phyloP scores from a whole-genome alignment of 2,888 invertebrate genomes.

The Reticulitermes lucifugus region DNA sequence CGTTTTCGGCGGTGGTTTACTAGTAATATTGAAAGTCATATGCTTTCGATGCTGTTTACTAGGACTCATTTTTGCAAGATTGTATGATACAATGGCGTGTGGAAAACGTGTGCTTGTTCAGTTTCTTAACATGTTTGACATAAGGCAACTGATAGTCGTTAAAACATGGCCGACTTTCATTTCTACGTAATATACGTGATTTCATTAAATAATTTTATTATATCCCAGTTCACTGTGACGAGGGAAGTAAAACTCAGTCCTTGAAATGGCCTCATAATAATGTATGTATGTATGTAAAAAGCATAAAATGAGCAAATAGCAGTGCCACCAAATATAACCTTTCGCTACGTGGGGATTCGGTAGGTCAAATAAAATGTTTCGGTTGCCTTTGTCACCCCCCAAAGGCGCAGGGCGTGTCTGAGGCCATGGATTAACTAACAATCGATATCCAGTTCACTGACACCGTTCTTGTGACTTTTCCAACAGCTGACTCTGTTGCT shows the following conservation, averaged over 20 bases:
- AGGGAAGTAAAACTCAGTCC: not conserved
- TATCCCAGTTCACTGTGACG: not conserved
- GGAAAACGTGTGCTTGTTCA: not conserved
- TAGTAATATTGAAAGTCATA: not conserved
- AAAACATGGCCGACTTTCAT: slow-evolving; percentile 11
- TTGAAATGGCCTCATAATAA: not conserved
- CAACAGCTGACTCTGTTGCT: not conserved
- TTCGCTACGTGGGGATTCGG: not conserved
- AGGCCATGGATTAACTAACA: slow-evolving; percentile 49
- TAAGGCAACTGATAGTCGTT: not conserved
- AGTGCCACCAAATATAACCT: not conserved
- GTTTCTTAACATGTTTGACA: not conserved
- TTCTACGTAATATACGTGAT: not conserved
- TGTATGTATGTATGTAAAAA: not conserved
- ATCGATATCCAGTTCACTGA: slow-evolving; percentile 51
- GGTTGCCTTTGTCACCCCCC: not conserved
- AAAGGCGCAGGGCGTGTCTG: slow-evolving; percentile 49
- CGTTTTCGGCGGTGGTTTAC: not conserved
- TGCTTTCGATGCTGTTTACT: too few relatives aligned
- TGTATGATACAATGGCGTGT: not conserved
- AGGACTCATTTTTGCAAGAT: not conserved
- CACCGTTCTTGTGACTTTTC: slow-evolving; percentile 31
- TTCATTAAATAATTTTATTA: not conserved
- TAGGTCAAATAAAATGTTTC: not conserved
- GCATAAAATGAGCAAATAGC: not conserved